A percentile compares a stretch with the other conserved stretches of the same genome.
These are phyloP conservation scores for Gracilinanus agilis DNA, from an alignment of 2,113 vertebrate species.

Conservation along the genomic window DNA sequence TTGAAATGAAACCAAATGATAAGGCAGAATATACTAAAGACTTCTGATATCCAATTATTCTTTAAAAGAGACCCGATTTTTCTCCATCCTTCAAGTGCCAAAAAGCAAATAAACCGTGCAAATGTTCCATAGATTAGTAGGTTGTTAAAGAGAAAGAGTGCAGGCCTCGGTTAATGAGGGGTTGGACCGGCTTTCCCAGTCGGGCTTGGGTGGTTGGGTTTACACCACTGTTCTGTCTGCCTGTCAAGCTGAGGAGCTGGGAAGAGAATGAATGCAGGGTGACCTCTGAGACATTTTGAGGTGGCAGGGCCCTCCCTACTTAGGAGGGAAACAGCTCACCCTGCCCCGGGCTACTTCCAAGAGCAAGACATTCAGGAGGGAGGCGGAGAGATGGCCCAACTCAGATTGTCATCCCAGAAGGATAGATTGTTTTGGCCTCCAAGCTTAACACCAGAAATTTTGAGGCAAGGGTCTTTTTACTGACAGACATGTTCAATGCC, in stretches of 20 bases:
- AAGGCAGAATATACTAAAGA: neutral
- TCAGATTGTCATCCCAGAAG: neutral
- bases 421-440: neutral
- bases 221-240: neutral
- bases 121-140: neutral
- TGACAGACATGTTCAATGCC: neutral
- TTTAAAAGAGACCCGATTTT: neutral
- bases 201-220: neutral
- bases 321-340: neutral
- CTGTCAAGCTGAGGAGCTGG: neutral
- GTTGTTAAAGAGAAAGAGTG: neutral
- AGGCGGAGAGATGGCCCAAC: neutral
- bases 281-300: neutral
- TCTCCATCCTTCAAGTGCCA: neutral
- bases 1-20: conserved; percentile 2
- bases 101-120: neutral
- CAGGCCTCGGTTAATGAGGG: neutral
- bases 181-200: neutral
- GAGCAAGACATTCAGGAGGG: neutral
- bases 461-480: neutral
- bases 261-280: neutral
- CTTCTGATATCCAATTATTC: neutral
- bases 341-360: neutral
- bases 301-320: too few species aligned
- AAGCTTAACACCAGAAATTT: neutral